phyloP scores from a whole-genome alignment of 2,888 invertebrate species.

The Trissoscelio sp. region DNA sequence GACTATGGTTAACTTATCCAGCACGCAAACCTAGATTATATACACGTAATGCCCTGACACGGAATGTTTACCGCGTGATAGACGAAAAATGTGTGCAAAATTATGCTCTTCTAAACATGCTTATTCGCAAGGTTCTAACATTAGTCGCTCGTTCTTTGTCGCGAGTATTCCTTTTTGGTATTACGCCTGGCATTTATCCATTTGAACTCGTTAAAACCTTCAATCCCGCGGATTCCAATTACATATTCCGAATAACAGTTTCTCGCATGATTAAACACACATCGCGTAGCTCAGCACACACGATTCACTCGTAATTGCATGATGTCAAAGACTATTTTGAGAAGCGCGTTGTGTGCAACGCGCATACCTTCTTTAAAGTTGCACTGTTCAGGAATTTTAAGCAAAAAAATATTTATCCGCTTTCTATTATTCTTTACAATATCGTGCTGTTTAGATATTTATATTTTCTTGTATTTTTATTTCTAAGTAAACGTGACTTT shows the following conservation, averaged over 20 bases:
- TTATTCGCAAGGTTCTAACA: neutral
- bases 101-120: slow-evolving; percentile 9
- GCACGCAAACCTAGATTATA: slow-evolving; percentile 38
- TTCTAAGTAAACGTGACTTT: neutral
- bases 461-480: neutral
- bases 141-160: neutral
- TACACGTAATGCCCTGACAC: slow-evolving; percentile 33
- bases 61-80: slow-evolving; percentile 26
- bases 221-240: slow-evolving; percentile 18
- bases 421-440: neutral
- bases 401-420: neutral
- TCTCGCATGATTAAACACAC: slow-evolving; percentile 37
- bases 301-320: slow-evolving; percentile 38
- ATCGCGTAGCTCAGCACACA: slow-evolving; percentile 8
- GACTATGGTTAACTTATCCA: slow-evolving; percentile 42
- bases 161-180: neutral
- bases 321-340: slow-evolving; percentile 46
- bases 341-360: slow-evolving; percentile 21
- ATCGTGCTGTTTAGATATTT: neutral
- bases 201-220: slow-evolving; percentile 11
- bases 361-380: slow-evolving; percentile 5
- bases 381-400: neutral
- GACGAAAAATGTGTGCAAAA: slow-evolving; percentile 11
- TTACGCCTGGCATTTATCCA: neutral
- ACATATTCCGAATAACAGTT: slow-evolving; percentile 44